These are phyloP conservation scores for Florisuga fusca DNA, from an alignment of 2,797 vertebrate species.

Conservation along the genomic window DNA sequence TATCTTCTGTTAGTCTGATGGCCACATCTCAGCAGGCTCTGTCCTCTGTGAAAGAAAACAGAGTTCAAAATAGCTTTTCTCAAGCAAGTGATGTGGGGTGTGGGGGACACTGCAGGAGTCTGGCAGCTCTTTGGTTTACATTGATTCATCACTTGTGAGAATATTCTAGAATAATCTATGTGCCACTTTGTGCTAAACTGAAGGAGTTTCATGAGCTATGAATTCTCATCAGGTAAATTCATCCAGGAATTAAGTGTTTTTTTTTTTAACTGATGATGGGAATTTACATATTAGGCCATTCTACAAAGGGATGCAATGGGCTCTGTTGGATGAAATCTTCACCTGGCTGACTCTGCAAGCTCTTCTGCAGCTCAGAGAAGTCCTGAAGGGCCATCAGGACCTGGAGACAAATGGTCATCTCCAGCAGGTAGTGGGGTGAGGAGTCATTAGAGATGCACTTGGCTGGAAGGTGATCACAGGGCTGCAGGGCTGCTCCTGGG, in stretches of 20 bases:
- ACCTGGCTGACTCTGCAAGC: neutral
- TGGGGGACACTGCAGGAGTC: neutral
- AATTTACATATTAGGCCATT: neutral
- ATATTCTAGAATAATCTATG: neutral
- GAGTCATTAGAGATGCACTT: neutral
- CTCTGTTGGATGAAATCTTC: neutral
- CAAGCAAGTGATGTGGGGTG: neutral
- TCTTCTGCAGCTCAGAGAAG: neutral
- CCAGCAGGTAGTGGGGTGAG: neutral
- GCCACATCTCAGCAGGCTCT: fast-evolving
- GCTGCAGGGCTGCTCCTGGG: neutral
- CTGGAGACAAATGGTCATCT: neutral
- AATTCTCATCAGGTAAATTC: neutral
- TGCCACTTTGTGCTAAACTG: neutral
- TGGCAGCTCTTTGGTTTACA: neutral
- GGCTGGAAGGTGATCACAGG: neutral
- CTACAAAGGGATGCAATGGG: neutral
- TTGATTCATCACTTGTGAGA: neutral
- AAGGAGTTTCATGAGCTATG: neutral
- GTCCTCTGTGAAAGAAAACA: neutral
- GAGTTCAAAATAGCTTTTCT: neutral
- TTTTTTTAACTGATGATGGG: neutral
- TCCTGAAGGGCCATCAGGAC: neutral
- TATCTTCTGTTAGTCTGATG: neutral
- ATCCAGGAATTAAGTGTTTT: neutral